These are phyloP conservation scores for Autographa gamma DNA, from an alignment of 2,888 invertebrate species.

Conservation along the genomic window DNA sequence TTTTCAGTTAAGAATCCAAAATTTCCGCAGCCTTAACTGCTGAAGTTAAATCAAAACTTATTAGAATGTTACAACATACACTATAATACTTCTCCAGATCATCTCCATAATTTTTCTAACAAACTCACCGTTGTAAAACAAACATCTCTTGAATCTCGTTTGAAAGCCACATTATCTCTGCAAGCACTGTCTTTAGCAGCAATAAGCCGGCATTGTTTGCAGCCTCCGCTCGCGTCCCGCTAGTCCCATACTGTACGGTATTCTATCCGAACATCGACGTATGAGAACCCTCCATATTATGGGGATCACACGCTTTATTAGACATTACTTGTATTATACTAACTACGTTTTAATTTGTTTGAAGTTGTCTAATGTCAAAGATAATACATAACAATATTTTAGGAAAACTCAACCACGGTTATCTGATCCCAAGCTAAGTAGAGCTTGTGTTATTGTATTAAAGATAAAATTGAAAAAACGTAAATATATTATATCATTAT, in stretches of 20 bases:
- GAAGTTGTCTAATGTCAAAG: background rate
- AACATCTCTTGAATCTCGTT: background rate
- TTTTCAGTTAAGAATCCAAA: no score
- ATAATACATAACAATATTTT: no score
- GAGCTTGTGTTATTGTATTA: no score
- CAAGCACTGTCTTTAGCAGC: conserved; percentile 5
- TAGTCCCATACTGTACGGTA: conserved; percentile 61
- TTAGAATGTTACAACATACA: background rate
- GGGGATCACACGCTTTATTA: conserved; percentile 57
- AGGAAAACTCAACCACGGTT: no score
- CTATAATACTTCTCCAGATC: background rate
- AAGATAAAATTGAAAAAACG: no score
- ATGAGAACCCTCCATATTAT: conserved; percentile 50
- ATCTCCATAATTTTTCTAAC: background rate
- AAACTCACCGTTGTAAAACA: background rate
- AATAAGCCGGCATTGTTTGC: conserved; percentile 31
- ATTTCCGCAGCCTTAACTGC: no score
- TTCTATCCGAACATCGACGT: conserved; percentile 58
- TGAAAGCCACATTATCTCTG: background rate
- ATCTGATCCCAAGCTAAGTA: no score
- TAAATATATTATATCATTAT: no score
- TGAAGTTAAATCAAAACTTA: background rate
- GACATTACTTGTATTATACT: conserved; percentile 19
- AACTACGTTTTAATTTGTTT: background rate
- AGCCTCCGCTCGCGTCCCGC: conserved; percentile 50